Evolutionary conservation across 2,888 invertebrate species (phyloP), one percentile per base, ranked within the genome.

Genomic region (Atrina japonica): DNA sequence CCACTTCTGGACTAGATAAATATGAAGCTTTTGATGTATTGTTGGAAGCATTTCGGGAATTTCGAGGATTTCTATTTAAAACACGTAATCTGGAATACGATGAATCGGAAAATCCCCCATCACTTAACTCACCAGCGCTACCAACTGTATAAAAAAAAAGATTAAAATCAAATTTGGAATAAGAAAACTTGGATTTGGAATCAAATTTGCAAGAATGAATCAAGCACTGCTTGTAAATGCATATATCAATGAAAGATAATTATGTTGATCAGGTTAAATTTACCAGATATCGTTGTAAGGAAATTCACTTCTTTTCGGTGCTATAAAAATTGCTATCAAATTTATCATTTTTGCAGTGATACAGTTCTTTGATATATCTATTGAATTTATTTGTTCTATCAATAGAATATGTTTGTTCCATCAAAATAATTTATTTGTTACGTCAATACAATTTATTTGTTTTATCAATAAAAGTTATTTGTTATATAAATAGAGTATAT

Each of bases 81-180:
- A 49, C 53, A 11, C 63, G 55, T 27, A 71, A 56, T 66, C 81
- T 78, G 16, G 80, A 78, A 45, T 83, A 86, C 0, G 87, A 86
- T 7, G 83, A 83, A 63, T 88, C 87, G 3, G 88, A 86, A 56
- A 77, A 76, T 21, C 81, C 83, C 2, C 85, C 86, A 77, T 87
- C 87, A 83, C 85, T 86, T 53, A 82, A 65, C 53, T 86, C 83
- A 25, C 84, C 86, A 52, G 82, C 78, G 76, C 88, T 88, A 5
- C 86, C 86, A 79, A 81, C 88, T 88, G 75, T 5, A n/a, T 6
- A n/a, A 16, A 43, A 43, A 2, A 43, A 16, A 43, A 43, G 18
- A n/a, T 3, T 18, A n/a, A 43, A 3, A 43, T 5, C 0, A 18
- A 43, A 11, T 6, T n/a, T 43, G n/a, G n/a, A n/a, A n/a, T n/a